Percentiles rank a stretch among this genome's conserved stretches.
Evolutionary conservation across 2,888 invertebrate genomes (phyloP).

Genomic region (Alentia gelatinosa): DNA sequence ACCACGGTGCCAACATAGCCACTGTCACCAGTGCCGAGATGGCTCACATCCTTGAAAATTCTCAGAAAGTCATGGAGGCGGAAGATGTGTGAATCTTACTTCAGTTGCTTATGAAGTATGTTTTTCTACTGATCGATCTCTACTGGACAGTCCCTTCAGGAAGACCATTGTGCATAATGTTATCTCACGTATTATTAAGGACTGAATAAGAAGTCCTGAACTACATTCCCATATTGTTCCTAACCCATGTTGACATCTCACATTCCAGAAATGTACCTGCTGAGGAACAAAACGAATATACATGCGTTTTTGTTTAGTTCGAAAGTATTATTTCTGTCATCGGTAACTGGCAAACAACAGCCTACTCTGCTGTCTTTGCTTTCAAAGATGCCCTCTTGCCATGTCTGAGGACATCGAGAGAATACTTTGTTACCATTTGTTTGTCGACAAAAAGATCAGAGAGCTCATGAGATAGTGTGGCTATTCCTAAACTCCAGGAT

Average conservation of each 20-base stretch:
- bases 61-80: not conserved
- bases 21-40: not conserved
- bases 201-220: not conserved
- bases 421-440: too few relatives aligned
- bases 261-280: not conserved
- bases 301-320: not conserved
- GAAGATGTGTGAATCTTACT: not conserved
- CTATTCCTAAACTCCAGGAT: too few relatives aligned
- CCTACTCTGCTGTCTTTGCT: too few relatives aligned
- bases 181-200: not conserved
- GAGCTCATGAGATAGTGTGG: too few relatives aligned
- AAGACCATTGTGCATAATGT: slow-evolving; percentile 19
- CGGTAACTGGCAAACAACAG: not conserved
- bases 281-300: not conserved
- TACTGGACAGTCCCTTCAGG: not conserved
- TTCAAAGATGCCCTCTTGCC: too few relatives aligned
- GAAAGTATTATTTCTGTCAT: slow-evolving; percentile 4
- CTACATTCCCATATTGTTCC: not conserved
- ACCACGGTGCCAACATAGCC: slow-evolving; percentile 8
- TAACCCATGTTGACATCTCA: not conserved
- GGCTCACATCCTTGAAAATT: slow-evolving; percentile 5
- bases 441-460: too few relatives aligned
- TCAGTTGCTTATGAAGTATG: too few relatives aligned
- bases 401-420: too few relatives aligned
- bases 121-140: slow-evolving; percentile 5